These are phyloP conservation scores for Ptyas mucosa DNA, from an alignment of 2,113 vertebrate species.

Conservation along the genomic window DNA sequence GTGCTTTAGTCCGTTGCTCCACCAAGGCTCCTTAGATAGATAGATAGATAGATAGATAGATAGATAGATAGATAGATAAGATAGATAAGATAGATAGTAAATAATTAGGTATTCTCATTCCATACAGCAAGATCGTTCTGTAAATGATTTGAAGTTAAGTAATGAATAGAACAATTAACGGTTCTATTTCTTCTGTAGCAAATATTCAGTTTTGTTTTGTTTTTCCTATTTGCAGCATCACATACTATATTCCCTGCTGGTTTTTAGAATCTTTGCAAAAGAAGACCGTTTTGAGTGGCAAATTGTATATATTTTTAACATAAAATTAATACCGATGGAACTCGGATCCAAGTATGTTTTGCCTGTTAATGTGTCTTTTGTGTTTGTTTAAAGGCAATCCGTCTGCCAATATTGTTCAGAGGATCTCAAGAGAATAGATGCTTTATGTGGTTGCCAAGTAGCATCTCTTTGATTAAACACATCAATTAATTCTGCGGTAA, in stretches of 20 bases:
- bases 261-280: neutral
- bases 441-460: constrained; percentile 58
- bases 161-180: neutral
- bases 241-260: neutral
- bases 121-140: neutral
- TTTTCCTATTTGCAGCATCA: neutral
- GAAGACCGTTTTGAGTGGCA: neutral
- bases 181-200: neutral
- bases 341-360: constrained; percentile 6
- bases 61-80: neutral
- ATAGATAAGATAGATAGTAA: neutral
- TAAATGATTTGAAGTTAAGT: neutral
- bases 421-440: constrained; percentile 40
- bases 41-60: neutral
- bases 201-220: neutral
- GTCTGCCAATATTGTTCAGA: constrained; percentile 42
- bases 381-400: constrained; percentile 48
- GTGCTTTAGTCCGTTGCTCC: too few relatives aligned
- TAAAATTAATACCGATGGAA: neutral
- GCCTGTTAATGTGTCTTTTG: constrained; percentile 26
- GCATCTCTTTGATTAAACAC: constrained; percentile 61
- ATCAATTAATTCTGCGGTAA: constrained; percentile 61
- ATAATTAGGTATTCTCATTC: neutral
- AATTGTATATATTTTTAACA: neutral
- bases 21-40: too few relatives aligned